Evolutionary conservation across 2,113 vertebrate species (phyloP), one percentile per base, ranked within the genome.

Genomic region (Ia io): DNA sequence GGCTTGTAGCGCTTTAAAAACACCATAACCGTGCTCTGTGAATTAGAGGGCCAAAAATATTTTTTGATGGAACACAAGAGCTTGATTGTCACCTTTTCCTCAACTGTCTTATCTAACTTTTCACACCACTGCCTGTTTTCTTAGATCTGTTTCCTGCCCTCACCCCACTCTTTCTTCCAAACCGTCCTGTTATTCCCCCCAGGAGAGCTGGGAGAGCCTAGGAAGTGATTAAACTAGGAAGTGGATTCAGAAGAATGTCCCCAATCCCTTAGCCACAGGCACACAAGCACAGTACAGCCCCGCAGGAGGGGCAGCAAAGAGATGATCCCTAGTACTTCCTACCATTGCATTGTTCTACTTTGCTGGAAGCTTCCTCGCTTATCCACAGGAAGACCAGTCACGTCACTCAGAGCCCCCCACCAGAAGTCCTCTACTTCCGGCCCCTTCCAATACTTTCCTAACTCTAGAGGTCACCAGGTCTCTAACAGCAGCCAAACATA

Each of bases 311-410:
- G 1, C 28, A 47, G 17, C 6, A 0, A 47, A n/a, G 9, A 90
- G 51, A 65, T 32, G 32, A 65, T 44, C 80, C 94, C 95, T 88
- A 74, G 73, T 79, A 90, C 88, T 95, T 95, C 91, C 91, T 91
- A 95, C 88, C 86, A 92, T 63, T 94, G 93, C 87, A 67, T 61
- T 17, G 65, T 28, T 70, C 53, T 47, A 65, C 73, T 44, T 73
- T 17, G 67, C 37, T 7, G 2, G 20, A 9, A 16, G 32, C 30
- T 9, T 47, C 56, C 53, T 56, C 4, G 42, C 28, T 70, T 37
- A 32, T 25, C 37, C 76, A 51, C 8, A 63, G 37, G 9, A 73
- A 93, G 44, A 74, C 32, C 83, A 88, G 32, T 4, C 23, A 70
- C 9, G 0, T 65, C 37, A 30, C 47, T 73, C 76, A 67, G 40